A percentile compares a stretch with the other conserved stretches of the same genome.
Evolutionary conservation across 2,113 vertebrate genomes (phyloP).

Genomic region (Atractosteus spatula): DNA sequence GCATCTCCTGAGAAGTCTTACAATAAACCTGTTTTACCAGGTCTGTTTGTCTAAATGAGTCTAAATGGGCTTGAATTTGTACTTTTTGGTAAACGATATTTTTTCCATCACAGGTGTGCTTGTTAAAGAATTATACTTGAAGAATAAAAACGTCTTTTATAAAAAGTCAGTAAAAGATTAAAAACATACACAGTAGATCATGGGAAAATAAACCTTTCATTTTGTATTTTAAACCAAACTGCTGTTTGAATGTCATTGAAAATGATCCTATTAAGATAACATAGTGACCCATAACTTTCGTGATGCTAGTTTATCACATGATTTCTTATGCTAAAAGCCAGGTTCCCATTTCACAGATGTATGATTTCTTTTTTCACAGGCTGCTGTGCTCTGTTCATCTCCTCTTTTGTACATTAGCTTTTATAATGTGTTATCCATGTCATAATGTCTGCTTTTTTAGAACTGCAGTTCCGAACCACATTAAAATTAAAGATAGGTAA

Average conservation of each 20-base stretch:
- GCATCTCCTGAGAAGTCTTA: too few species aligned
- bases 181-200: not conserved
- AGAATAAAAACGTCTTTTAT: slow-evolving; percentile 10
- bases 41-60: not conserved
- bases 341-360: not conserved
- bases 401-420: not conserved
- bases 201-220: not conserved
- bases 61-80: not conserved
- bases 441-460: not conserved
- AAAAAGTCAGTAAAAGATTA: not conserved
- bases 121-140: not conserved
- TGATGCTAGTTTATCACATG: too few species aligned
- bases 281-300: too few species aligned
- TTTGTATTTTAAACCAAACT: too few species aligned
- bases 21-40: too few species aligned
- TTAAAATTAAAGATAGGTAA: not conserved
- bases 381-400: not conserved
- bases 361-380: not conserved
- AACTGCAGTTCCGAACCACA: not conserved
- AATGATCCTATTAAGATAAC: too few species aligned
- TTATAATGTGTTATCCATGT: not conserved
- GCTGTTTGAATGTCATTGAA: too few species aligned
- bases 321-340: too few species aligned
- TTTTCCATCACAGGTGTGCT: not conserved
- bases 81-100: not conserved